A percentile compares a stretch with the other conserved stretches of the same genome.
phyloP scores from a whole-genome alignment of 1,140 invertebrate species.

The Spodoptera frugiperda region DNA sequence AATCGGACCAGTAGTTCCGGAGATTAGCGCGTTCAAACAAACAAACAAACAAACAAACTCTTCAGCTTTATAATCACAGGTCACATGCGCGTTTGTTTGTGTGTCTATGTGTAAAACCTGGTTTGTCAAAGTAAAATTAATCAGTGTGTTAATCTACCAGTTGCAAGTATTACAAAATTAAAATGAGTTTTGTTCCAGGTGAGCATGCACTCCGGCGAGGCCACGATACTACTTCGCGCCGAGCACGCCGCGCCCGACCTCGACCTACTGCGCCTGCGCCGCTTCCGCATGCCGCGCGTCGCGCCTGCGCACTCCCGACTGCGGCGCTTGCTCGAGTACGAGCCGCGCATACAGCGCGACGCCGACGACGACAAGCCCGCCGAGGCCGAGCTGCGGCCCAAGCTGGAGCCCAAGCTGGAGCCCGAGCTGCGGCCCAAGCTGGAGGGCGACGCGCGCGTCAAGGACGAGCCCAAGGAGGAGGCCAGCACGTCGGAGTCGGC shows the following conservation, averaged over 20 bases:
- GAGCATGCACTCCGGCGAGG: constrained; percentile 62
- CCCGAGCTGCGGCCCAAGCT: no score
- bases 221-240: constrained; percentile 70
- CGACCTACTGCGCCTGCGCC: constrained; percentile 49
- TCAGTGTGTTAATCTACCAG: no score
- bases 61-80: no score
- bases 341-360: constrained; percentile 28
- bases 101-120: no score
- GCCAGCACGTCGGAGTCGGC: constrained; percentile 39
- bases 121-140: no score
- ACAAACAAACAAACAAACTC: no score
- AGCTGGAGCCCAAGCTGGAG: constrained; percentile 28
- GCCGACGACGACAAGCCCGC: constrained; percentile 23
- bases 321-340: constrained; percentile 56
- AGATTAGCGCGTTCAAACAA: no score
- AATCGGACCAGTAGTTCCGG: no score
- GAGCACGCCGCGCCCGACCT: constrained; percentile 65
- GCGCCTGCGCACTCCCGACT: constrained; percentile 50
- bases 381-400: background rate
- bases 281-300: constrained; percentile 51
- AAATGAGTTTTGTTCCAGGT: constrained; percentile 53
- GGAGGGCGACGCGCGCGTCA: no score
- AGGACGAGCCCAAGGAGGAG: constrained; percentile 28
- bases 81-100: no score
- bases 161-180: no score